phyloP scores from a whole-genome alignment of 2,113 vertebrate species.

The Bubalus kerabau region DNA sequence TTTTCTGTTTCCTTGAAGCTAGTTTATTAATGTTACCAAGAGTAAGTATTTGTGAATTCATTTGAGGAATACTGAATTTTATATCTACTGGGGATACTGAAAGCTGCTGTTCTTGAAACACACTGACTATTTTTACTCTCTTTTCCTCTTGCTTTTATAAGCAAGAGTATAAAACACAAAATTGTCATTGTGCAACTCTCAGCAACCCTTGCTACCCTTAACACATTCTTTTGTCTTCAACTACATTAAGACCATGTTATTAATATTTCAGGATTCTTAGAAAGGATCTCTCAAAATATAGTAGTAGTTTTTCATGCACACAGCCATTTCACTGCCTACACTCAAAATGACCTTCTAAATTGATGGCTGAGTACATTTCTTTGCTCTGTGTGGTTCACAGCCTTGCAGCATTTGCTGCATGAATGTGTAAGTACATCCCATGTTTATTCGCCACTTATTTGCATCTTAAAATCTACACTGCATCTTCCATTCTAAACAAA shows the following conservation, averaged over 20 bases:
- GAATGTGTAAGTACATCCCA: slow-evolving; percentile 18
- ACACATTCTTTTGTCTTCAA: slow-evolving; percentile 70
- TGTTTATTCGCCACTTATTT: slow-evolving; percentile 48
- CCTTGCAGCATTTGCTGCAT: not conserved
- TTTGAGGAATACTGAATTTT: not conserved
- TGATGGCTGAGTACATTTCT: slow-evolving; percentile 37
- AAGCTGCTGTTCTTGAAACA: not conserved
- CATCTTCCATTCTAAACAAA: not conserved
- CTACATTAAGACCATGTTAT: slow-evolving; percentile 76
- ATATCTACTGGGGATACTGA: slow-evolving; percentile 29
- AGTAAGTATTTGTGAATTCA: not conserved
- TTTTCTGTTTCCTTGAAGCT: not conserved
- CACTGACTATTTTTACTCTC: not conserved
- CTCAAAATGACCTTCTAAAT: slow-evolving; percentile 57
- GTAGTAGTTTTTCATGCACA: slow-evolving; percentile 53
- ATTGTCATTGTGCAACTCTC: slow-evolving; percentile 59
- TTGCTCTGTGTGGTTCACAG: not conserved
- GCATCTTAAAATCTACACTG: slow-evolving; percentile 8
- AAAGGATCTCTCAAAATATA: slow-evolving; percentile 67
- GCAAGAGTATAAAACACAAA: slow-evolving; percentile 27
- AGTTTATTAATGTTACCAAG: not conserved
- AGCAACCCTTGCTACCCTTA: not conserved
- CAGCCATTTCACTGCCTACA: slow-evolving; percentile 68
- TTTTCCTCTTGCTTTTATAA: slow-evolving; percentile 52
- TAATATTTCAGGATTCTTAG: slow-evolving; percentile 80